These are phyloP conservation scores for Eristalis tenax DNA, from an alignment of 2,888 invertebrate species.

Conservation along the genomic window DNA sequence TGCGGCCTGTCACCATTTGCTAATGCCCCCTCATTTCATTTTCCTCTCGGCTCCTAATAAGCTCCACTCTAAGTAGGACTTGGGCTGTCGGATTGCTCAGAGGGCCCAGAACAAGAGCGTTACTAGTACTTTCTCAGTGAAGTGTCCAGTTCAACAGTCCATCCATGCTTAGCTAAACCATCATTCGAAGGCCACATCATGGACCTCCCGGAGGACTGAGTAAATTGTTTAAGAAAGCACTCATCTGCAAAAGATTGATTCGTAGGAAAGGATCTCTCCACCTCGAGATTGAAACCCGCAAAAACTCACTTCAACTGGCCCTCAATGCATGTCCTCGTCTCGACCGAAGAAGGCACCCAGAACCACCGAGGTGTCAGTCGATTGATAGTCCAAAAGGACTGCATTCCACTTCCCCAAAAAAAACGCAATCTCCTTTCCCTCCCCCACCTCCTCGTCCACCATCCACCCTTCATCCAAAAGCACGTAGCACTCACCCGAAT, in stretches of 20 bases:
- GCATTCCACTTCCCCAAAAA: constrained; percentile 25
- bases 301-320: not conserved
- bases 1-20: too few relatives aligned
- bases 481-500: constrained; percentile 50
- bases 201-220: too few relatives aligned
- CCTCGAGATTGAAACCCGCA: not conserved
- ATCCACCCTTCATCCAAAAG: not conserved
- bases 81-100: too few relatives aligned
- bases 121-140: too few relatives aligned
- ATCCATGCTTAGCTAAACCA: not conserved
- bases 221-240: too few relatives aligned
- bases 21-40: too few relatives aligned
- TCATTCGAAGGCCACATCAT: too few relatives aligned
- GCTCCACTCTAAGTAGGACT: too few relatives aligned
- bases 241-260: too few relatives aligned
- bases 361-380: constrained; percentile 32
- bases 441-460: not conserved
- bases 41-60: too few relatives aligned
- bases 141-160: too few relatives aligned
- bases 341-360: not conserved
- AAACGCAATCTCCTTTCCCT: not conserved
- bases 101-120: too few relatives aligned
- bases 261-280: not conserved
- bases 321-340: not conserved
- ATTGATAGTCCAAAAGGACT: constrained; percentile 53